Base-by-base conservation (phyloP, 2,888 invertebrate species). In the Archaeoteleia sp. region DNA sequence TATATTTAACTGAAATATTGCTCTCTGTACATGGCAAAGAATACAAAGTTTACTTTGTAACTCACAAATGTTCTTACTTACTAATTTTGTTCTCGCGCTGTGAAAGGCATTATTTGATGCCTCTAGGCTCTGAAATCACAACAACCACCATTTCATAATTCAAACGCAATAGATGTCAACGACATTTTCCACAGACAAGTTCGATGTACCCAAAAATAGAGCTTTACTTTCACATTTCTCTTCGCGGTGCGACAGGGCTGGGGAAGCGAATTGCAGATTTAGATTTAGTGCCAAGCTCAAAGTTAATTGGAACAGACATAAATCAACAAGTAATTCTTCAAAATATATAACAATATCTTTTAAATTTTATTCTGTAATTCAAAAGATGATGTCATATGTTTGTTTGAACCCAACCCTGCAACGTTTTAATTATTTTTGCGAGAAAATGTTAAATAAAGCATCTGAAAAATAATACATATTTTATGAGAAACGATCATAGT, bases 41-140 rank as follows among this genome's bases (percentile, higher is more conserved):
- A 62, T 75, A 75, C 65, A 63, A 76, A 74, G 63, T 74, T 79
- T 79, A 81, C 79, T 80, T 78, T 82, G 76, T 78, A 74, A 78
- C 80, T 82, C 80, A 82, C 81, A 81, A 78, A 80, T 77, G 75
- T 77, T 85, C 84, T 84, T 85, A 85, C 85, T 85, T 85, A 85
- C 85, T 84, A 85, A 84, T 85, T 85, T 85, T 80, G 84, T 80
- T 84, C 85, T 85, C 83, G 83, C 82, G 84, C 84, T 84, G 83
- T 85, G 84, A 85, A 84, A 85, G 85, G 85, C 85, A 84, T 84
- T 85, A 84, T 85, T 85, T 82, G 85, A 84, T 83, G 85, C 85
- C 85, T 85, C 85, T 82, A 85, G 83, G 84, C 84, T 85, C 85
- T 85, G 85, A 85, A 85, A 85, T 85, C 83, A 85, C 84, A 85